These are phyloP conservation scores for Ascidia mentula DNA, from an alignment of 23 tunicate genomes.

Conservation along the genomic window DNA sequence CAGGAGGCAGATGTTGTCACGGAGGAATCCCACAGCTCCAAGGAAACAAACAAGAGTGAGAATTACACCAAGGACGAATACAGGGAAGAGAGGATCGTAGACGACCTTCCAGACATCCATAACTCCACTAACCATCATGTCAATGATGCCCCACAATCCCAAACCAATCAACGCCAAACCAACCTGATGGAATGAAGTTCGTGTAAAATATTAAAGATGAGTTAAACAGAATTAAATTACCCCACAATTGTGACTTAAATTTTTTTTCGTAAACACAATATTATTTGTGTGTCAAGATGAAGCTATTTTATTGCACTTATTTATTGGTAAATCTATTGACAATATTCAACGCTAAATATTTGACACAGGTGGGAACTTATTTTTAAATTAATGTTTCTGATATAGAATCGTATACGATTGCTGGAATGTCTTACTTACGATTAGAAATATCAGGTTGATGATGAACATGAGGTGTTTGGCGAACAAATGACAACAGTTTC, in stretches of 20 bases:
- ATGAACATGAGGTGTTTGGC: slow-evolving; percentile 66
- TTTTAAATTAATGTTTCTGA: no score
- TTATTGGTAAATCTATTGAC: no score
- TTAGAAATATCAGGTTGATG: slow-evolving; percentile 58
- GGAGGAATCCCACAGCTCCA: slow-evolving; percentile 79
- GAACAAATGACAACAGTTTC: slow-evolving; percentile 59
- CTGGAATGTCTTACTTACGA: no score
- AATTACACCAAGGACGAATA: slow-evolving; percentile 65
- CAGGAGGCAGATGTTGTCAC: slow-evolving; percentile 85
- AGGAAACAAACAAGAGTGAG: slow-evolving; percentile 42
- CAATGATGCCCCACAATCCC: slow-evolving; percentile 76
- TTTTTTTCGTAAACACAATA: no score
- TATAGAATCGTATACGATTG: no score
- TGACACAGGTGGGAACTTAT: no score
- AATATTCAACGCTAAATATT: no score
- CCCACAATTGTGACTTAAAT: no score
- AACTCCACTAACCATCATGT: slow-evolving; percentile 27
- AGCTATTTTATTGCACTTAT: no score
- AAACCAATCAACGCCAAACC: slow-evolving; percentile 63
- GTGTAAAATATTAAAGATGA: no score
- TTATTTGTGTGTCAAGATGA: no score
- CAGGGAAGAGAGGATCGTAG: slow-evolving; percentile 70
- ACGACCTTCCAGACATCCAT: slow-evolving; percentile 29
- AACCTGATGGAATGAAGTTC: slow-evolving; percentile 20
- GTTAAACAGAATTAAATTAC: no score